Conservation (phyloP, 2,797 vertebrate species). For the Tiaroga cobitis region DNA sequence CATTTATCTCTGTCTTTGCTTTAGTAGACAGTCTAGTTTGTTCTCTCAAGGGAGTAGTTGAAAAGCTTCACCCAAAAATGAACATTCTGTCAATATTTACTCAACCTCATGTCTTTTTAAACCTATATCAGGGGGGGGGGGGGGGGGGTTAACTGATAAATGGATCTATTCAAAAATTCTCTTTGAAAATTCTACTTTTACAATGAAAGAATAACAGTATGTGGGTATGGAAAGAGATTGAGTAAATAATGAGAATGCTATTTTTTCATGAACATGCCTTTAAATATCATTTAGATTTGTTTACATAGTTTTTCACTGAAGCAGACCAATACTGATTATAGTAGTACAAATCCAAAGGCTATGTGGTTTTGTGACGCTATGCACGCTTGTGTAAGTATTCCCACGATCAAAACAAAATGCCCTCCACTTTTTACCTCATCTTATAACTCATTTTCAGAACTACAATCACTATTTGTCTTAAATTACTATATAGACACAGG, state of each 20-base stretch:
- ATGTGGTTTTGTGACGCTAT: neutral
- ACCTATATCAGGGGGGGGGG: too few species aligned
- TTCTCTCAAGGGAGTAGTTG: constrained; percentile 28
- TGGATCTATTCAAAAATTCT: too few species aligned
- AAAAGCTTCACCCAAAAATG: neutral
- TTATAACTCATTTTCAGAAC: neutral
- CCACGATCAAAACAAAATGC: neutral
- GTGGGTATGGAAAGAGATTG: too few species aligned
- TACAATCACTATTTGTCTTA: neutral
- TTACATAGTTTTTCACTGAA: constrained; percentile 4
- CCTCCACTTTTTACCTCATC: neutral
- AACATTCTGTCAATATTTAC: neutral
- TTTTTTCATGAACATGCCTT: neutral
- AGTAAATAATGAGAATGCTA: too few species aligned
- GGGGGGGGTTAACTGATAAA: too few species aligned
- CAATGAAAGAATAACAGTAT: too few species aligned
- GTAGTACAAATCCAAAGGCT: neutral
- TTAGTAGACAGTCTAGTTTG: constrained; percentile 22
- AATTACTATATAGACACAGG: constrained; percentile 16
- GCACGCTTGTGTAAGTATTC: neutral
- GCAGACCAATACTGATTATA: neutral
- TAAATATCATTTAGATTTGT: constrained; percentile 6
- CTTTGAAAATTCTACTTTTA: too few species aligned
- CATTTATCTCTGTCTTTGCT: neutral
- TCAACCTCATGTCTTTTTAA: too few species aligned